Evolutionary conservation across 2,797 vertebrate species (phyloP), one percentile per base, ranked within the genome.

Genomic region (Sebastes reedi): DNA sequence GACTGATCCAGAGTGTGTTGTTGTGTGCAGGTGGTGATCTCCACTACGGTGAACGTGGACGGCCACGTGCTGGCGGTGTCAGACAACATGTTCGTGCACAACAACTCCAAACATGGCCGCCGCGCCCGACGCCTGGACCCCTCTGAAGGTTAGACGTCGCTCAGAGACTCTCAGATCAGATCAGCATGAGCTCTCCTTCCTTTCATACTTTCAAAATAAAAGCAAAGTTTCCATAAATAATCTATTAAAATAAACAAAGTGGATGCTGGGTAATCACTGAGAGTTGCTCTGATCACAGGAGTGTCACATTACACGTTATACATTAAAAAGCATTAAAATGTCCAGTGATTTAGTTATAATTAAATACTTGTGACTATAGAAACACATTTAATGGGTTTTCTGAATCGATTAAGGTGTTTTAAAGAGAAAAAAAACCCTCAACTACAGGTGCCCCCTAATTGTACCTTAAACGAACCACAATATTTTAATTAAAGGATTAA

Each of bases 1-100:
- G 42, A 18, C 42, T 46, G 42, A 46, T 46, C 50, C 50, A n/a
- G 20, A n/a, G 8, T 52, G 8, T 52, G 24, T 22, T 11, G 77
- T 79, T 77, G 66, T 65, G 73, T n/a, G 42, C 60, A 99, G 98
- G 98, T 99, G 88, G 98, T 98, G 46, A 95, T 99, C 30, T 98
- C 97, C 66, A 99, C 98, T 1, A 99, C 98, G 0, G 96, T 99
- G 79, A 98, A 97, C 4, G 98, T 99, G 77, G 98, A 98, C 0
- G 98, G 98, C 0, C 98, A 99, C 1, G 97, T 99, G 6, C 93
- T 99, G 50, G 96, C 98, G 0, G 98, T 99, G 68, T 99, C 98
- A 0, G 98, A 99, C 94, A 98, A 98, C 95, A 99, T 99, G 98
- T 99, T 99, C 29, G 98, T 99, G 64, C 98, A 99, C 94, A 99